These are phyloP conservation scores for Ennomos erosarius DNA, from an alignment of 2,888 invertebrate genomes.

Conservation along the genomic window DNA sequence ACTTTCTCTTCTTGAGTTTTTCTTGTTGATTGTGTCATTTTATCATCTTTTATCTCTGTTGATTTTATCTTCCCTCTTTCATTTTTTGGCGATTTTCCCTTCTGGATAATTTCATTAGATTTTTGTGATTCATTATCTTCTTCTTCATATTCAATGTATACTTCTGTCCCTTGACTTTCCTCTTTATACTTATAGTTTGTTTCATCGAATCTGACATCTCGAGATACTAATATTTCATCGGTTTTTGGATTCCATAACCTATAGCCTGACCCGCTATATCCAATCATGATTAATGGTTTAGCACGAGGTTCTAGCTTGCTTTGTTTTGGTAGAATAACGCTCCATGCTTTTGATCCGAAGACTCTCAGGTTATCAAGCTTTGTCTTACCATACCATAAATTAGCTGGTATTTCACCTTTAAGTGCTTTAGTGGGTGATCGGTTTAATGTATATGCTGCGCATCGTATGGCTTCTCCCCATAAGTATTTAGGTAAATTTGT, in stretches of 20 bases:
- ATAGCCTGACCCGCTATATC: conserved; percentile 23
- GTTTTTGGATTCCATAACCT: conserved; percentile 24
- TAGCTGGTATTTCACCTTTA: not conserved
- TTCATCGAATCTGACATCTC: conserved; percentile 30
- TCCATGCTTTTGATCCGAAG: conserved; percentile 19
- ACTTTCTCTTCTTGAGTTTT: too few relatives aligned
- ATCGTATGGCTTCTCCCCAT: too few relatives aligned
- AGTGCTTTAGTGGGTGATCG: too few relatives aligned
- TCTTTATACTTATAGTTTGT: conserved; percentile 9
- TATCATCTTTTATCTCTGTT: too few relatives aligned
- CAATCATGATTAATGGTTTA: conserved; percentile 20
- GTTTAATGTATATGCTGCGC: too few relatives aligned
- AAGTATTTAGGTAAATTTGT: too few relatives aligned
- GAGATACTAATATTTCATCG: conserved; percentile 19
- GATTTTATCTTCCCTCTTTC: too few relatives aligned
- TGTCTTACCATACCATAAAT: not conserved
- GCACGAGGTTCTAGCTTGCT: conserved; percentile 17
- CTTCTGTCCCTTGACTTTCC: not conserved
- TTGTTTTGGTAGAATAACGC: conserved; percentile 10
- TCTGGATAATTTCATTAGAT: not conserved
- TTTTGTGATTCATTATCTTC: conserved; percentile 4
- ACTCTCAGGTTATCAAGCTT: conserved; percentile 10
- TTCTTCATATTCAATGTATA: not conserved
- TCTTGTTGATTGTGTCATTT: too few relatives aligned
- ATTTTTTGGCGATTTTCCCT: not conserved